These are phyloP conservation scores for Tolmerus cingulatus DNA, from an alignment of 2,888 invertebrate species.

Conservation along the genomic window DNA sequence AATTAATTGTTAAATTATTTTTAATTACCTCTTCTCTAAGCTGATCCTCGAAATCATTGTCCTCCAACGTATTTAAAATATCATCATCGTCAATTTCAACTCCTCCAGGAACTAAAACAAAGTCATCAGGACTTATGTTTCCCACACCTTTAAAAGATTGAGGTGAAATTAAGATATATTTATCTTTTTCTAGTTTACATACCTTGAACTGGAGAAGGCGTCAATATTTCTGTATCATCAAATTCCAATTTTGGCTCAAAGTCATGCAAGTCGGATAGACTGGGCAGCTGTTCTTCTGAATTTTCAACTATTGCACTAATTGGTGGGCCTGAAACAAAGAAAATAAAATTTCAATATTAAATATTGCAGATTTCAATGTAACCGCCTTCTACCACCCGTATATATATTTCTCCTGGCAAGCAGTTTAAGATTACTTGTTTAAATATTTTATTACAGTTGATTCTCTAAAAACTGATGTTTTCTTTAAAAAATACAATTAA, in stretches of 20 bases:
- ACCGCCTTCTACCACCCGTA: too few relatives aligned
- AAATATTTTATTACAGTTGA: too few relatives aligned
- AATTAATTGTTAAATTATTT: neutral
- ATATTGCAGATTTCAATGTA: neutral
- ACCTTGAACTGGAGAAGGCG: slow-evolving; percentile 75
- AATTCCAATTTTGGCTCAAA: slow-evolving; percentile 96
- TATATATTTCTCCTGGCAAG: too few relatives aligned
- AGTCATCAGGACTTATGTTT: slow-evolving; percentile 61
- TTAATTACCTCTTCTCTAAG: slow-evolving; percentile 56
- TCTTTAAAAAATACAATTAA: too few relatives aligned
- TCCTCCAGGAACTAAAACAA: slow-evolving; percentile 58
- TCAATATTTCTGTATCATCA: slow-evolving; percentile 90
- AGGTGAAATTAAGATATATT: slow-evolving; percentile 48
- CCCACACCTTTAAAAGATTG: slow-evolving; percentile 55
- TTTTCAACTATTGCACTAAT: slow-evolving; percentile 64
- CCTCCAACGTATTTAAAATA: slow-evolving; percentile 59
- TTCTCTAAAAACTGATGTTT: too few relatives aligned
- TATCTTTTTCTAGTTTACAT: slow-evolving; percentile 55
- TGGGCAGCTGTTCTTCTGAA: slow-evolving; percentile 82
- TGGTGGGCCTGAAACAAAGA: slow-evolving; percentile 56
- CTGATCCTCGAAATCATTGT: slow-evolving; percentile 61
- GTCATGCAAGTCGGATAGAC: slow-evolving; percentile 90
- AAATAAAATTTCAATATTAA: neutral
- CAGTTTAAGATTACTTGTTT: too few relatives aligned
- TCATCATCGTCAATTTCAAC: slow-evolving; percentile 55